These are phyloP conservation scores for Abrostola tripartita DNA, from an alignment of 2,888 invertebrate genomes.

Conservation along the genomic window DNA sequence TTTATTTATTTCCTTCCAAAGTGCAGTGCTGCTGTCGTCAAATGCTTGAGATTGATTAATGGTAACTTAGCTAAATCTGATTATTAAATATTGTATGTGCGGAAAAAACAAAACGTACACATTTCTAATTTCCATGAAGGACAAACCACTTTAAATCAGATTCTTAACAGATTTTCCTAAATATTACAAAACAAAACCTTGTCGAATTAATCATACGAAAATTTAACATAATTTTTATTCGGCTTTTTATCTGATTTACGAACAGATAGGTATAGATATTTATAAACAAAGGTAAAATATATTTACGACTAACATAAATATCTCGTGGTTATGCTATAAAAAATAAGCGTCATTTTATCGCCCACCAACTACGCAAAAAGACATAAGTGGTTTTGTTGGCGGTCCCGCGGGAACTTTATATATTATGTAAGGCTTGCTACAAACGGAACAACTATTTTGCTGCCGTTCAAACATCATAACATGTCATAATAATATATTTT, in stretches of 20 bases:
- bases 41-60: no score
- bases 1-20: no score
- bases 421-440: conserved; percentile 28
- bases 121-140: not conserved
- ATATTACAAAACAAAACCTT: not conserved
- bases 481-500: no score
- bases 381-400: conserved; percentile 40
- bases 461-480: not conserved
- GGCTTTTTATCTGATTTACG: not conserved
- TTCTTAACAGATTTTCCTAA: not conserved
- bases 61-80: no score
- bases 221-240: not conserved
- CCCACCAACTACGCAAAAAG: conserved; percentile 31
- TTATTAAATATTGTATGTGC: no score
- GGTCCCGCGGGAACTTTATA: conserved; percentile 46
- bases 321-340: not conserved
- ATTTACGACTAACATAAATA: not conserved
- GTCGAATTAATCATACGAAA: not conserved
- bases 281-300: not conserved
- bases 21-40: no score
- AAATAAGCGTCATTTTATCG: conserved; percentile 35
- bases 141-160: not conserved
- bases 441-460: not conserved
- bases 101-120: no score
- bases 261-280: not conserved